Evolutionary conservation across 2,113 vertebrate genomes (phyloP).

Genomic region (Percina caprodes): DNA sequence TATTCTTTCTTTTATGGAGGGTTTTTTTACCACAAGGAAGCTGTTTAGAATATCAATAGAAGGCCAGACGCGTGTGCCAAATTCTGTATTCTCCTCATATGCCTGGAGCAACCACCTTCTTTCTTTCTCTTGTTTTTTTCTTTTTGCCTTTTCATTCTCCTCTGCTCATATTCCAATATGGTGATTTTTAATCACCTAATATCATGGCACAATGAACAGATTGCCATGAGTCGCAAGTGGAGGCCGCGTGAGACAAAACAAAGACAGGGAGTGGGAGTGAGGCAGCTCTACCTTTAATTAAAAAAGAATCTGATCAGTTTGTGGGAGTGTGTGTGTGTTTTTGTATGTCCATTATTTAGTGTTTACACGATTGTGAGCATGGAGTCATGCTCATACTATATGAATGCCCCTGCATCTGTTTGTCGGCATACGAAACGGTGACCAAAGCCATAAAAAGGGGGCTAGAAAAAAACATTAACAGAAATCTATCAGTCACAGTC

Average conservation of each 20-base stretch:
- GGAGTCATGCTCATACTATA: neutral
- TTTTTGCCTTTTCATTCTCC: slow-evolving; percentile 52
- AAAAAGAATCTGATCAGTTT: slow-evolving; percentile 68
- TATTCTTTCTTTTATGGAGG: slow-evolving; percentile 57
- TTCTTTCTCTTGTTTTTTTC: slow-evolving; percentile 23
- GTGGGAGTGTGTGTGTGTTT: slow-evolving; percentile 27
- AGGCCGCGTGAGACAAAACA: slow-evolving; percentile 68
- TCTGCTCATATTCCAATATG: slow-evolving; percentile 65
- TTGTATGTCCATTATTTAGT: slow-evolving; percentile 3
- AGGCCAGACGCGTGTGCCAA: slow-evolving; percentile 36
- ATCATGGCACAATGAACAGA: slow-evolving; percentile 82
- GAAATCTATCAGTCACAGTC: slow-evolving; percentile 5
- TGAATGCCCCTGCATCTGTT: slow-evolving; percentile 35
- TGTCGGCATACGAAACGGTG: neutral
- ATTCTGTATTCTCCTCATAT: slow-evolving; percentile 67
- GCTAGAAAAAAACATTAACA: slow-evolving; percentile 1
- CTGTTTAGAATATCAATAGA: slow-evolving; percentile 73
- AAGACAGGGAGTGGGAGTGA: slow-evolving; percentile 38
- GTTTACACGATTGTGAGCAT: slow-evolving; percentile 12
- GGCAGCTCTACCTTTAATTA: slow-evolving; percentile 62
- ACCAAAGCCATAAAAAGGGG: slow-evolving; percentile 3
- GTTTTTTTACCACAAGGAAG: slow-evolving; percentile 46
- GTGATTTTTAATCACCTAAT: slow-evolving; percentile 84
- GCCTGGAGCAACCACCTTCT: slow-evolving; percentile 36
- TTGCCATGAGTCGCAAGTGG: slow-evolving; percentile 68